phyloP scores from a whole-genome alignment of 2,113 vertebrate genomes.

The Nettapus auritus region DNA sequence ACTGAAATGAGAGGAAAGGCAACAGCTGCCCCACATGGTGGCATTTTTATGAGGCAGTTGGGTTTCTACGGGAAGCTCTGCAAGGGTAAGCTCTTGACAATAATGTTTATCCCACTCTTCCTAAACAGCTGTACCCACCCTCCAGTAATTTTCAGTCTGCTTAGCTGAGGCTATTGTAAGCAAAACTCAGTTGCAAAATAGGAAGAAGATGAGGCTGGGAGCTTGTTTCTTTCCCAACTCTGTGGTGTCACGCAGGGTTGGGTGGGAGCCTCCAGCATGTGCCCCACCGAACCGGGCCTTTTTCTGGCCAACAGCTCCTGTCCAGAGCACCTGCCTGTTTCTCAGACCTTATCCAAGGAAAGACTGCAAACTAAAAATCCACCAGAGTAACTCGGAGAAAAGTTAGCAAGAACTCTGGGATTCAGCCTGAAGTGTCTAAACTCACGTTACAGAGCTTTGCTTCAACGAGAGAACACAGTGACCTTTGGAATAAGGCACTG shows the following conservation, averaged over 20 bases:
- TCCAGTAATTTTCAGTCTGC: neutral
- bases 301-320: neutral
- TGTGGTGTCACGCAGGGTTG: accelerated
- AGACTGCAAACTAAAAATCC: neutral
- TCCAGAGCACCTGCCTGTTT: neutral
- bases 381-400: neutral
- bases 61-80: neutral
- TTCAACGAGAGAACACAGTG: slow-evolving; percentile 38
- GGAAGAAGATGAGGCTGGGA: neutral
- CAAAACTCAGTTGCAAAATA: neutral
- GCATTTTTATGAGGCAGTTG: neutral
- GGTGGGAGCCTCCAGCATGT: accelerated
- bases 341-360: neutral
- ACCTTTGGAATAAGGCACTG: slow-evolving; percentile 29
- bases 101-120: neutral
- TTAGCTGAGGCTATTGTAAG: neutral
- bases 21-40: neutral
- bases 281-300: neutral
- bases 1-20: neutral
- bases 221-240: neutral
- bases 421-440: slow-evolving; percentile 3
- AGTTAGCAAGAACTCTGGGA: neutral
- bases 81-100: neutral
- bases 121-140: neutral
- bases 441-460: slow-evolving; percentile 6